Conservation (phyloP, 2,797 vertebrate genomes). For the Enteromius afrohamiltoni region DNA sequence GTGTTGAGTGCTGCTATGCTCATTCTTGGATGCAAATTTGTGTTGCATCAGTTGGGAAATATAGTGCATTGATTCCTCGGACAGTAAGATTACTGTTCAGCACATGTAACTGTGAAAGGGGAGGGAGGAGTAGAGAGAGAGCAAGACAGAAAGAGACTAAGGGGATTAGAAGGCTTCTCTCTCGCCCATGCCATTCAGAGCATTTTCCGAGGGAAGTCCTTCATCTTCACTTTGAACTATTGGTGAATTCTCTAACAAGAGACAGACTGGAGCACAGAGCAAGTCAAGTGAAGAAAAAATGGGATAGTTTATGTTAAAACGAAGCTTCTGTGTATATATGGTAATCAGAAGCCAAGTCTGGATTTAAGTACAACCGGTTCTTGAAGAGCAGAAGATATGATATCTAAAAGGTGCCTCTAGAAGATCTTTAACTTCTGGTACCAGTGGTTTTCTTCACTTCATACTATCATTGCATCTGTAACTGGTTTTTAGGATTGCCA, state of each 20-base stretch:
- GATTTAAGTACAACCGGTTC: slow-evolving; percentile 6
- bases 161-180: slow-evolving; percentile 79
- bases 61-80: slow-evolving; percentile 29
- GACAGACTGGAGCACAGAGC: background rate
- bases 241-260: slow-evolving; percentile 15
- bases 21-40: slow-evolving; percentile 16
- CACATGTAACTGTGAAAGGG: slow-evolving; percentile 42
- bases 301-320: slow-evolving; percentile 3
- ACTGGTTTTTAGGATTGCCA: background rate
- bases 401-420: background rate
- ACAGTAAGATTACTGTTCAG: slow-evolving; percentile 54
- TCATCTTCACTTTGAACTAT: slow-evolving; percentile 20
- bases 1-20: background rate
- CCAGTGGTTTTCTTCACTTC: background rate
- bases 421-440: background rate
- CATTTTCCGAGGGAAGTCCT: slow-evolving; percentile 37
- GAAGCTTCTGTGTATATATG: background rate
- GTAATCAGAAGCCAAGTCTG: background rate
- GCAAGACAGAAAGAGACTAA: slow-evolving; percentile 66
- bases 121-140: slow-evolving; percentile 39
- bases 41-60: slow-evolving; percentile 12
- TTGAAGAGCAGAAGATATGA: background rate
- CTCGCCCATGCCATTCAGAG: slow-evolving; percentile 59
- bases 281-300: slow-evolving; percentile 14
- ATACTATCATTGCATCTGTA: background rate